Percentiles rank a stretch among this genome's conserved stretches.
phyloP scores from a whole-genome alignment of 2,113 vertebrate species.

The Dascyllus trimaculatus region DNA sequence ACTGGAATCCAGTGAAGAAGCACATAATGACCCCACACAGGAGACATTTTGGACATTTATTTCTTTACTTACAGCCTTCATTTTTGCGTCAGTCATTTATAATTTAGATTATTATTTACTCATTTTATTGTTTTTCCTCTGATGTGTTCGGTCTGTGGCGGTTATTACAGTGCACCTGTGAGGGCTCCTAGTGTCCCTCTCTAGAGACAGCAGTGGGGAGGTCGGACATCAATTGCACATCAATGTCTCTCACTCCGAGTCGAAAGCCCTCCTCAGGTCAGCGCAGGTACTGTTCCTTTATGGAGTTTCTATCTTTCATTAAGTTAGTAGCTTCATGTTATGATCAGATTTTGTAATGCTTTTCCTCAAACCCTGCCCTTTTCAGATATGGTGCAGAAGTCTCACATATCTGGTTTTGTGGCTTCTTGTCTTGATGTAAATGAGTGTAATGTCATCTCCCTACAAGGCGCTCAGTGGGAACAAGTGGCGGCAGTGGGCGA shows the following conservation, averaged over 20 bases:
- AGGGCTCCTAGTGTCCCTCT: slow-evolving; percentile 55
- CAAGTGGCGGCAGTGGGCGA: slow-evolving; percentile 85
- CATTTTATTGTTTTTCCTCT: neutral
- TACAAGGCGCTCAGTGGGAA: slow-evolving; percentile 91
- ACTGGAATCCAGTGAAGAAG: slow-evolving; percentile 17
- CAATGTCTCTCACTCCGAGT: slow-evolving; percentile 86
- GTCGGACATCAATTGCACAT: slow-evolving; percentile 39
- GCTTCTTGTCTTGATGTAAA: neutral
- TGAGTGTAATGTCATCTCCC: slow-evolving; percentile 12
- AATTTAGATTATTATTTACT: too few relatives aligned
- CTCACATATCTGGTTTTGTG: neutral
- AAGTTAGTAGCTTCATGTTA: too few relatives aligned
- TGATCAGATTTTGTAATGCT: too few relatives aligned
- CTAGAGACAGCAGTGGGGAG: slow-evolving; percentile 53
- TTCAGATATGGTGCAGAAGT: neutral
- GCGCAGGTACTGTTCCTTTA: slow-evolving; percentile 87
- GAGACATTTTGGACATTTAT: neutral
- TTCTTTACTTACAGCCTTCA: neutral
- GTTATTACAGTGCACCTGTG: slow-evolving; percentile 51
- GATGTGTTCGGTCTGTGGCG: slow-evolving; percentile 5
- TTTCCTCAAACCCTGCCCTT: slow-evolving; percentile 11
- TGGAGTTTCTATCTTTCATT: too few relatives aligned
- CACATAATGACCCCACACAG: slow-evolving; percentile 3
- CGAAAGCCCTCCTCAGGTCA: slow-evolving; percentile 89
- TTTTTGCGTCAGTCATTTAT: neutral